Evolutionary conservation across 1,140 invertebrate species (phyloP), one percentile per base, ranked within the genome.

Genomic region (Drosophila bocki): DNA sequence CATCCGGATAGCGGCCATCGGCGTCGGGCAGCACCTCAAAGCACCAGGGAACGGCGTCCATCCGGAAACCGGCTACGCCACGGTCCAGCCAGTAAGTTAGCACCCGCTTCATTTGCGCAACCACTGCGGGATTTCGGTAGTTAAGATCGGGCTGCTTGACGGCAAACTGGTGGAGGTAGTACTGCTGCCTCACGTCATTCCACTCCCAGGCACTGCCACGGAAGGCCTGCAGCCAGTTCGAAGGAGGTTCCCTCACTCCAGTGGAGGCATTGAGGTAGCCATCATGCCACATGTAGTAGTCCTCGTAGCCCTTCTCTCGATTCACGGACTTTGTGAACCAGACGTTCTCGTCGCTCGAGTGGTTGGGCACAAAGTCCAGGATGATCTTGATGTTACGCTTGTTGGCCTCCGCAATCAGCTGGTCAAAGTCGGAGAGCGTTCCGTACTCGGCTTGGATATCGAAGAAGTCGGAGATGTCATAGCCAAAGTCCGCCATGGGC

Each of bases 11-110:
- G 1, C 90, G 78, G 3, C 94, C 94, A 9, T 91, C 91, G 11
- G 80, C 93, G 6, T 91, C 92, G 53, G 93, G 70, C 8, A 65
- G 93, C 1, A 91, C 93, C 93, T 96, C 95, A 63, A 95, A 94
- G 22, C 95, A 81, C 91, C 94, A 93, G 9, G 94, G 93, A 8
- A 96, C 93, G 15, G 95, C 95, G 72, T 95, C 95, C 33, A 97
- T 94, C 57, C 96, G 94, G 80, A 97, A 97, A 7, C 97, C 97
- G 91, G 95, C 95, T 0, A 97, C 95, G 3, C 96, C 96, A 80
- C 94, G 94, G 17, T 95, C 93, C 15, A 97, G 77, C 97, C 97
- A 97, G 82, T 96, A 97, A 32, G 93, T 93, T 1, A 97, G 80
- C 4, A 96, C 93, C 42, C 96, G 94, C 42, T 95, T 95, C 93